These are phyloP conservation scores for Tychaedon coryphoeus DNA, from an alignment of 2,113 vertebrate genomes.

Conservation along the genomic window DNA sequence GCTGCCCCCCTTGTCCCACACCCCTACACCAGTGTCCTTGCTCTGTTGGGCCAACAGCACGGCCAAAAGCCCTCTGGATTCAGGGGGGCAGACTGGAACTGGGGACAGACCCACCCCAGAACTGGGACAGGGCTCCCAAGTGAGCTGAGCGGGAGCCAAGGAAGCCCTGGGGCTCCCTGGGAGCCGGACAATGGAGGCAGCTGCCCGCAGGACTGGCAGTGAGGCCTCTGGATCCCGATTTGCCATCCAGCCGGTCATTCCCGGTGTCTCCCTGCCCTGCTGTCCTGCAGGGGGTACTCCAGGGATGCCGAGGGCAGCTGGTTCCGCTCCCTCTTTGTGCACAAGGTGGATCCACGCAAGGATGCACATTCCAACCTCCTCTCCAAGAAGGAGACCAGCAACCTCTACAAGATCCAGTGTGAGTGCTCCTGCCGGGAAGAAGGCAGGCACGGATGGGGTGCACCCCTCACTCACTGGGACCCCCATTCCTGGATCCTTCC, in stretches of 20 bases:
- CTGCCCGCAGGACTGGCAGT: not conserved
- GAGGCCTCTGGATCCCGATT: fast-evolving
- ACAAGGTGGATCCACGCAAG: constrained; percentile 91
- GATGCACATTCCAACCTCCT: constrained; percentile 95
- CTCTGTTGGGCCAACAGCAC: not conserved
- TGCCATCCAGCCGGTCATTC: fast-evolving
- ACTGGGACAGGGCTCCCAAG: not conserved
- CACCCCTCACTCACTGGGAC: fast-evolving
- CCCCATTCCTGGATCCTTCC: fast-evolving
- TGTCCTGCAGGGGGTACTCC: constrained; percentile 76
- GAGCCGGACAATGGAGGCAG: fast-evolving
- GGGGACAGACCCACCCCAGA: not conserved
- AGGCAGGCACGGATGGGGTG: not conserved
- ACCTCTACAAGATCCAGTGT: constrained; percentile 97
- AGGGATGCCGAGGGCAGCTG: constrained; percentile 84
- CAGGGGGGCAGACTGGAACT: not conserved
- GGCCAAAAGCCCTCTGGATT: not conserved
- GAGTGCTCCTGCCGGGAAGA: not conserved
- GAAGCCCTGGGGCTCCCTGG: not conserved
- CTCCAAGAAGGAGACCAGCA: constrained; percentile 94
- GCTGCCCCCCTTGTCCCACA: not conserved
- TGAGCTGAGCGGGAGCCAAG: fast-evolving
- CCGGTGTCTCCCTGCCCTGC: not conserved
- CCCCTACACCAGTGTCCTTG: not conserved
- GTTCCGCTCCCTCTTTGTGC: constrained; percentile 91